These are phyloP conservation scores for Cebus imitator DNA, from an alignment of 2,113 vertebrate genomes.

Conservation along the genomic window DNA sequence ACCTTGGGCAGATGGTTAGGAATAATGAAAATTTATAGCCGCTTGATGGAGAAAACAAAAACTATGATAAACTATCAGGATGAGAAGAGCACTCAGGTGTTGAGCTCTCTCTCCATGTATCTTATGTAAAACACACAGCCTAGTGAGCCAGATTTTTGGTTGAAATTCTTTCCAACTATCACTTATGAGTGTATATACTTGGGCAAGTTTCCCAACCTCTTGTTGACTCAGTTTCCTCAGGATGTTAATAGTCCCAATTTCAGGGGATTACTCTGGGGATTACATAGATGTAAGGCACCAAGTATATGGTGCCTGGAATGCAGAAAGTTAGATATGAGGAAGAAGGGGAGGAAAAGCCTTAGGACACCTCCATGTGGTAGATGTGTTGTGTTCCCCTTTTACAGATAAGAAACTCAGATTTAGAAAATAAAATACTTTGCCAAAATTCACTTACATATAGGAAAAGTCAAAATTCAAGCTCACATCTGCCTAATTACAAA, in stretches of 20 bases:
- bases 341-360: background rate
- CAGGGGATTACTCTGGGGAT: background rate
- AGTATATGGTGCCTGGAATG: background rate
- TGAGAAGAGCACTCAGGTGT: background rate
- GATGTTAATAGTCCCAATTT: background rate
- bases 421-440: background rate
- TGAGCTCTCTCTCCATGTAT: background rate
- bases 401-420: background rate
- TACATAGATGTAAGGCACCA: background rate
- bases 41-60: background rate
- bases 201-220: background rate
- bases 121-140: background rate
- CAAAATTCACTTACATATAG: background rate
- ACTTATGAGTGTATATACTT: background rate
- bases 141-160: background rate
- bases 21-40: background rate
- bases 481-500: background rate
- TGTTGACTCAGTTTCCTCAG: background rate
- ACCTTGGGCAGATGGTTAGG: background rate
- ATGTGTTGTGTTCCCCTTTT: background rate
- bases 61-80: background rate
- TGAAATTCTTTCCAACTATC: background rate
- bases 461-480: background rate
- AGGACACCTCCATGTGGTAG: background rate
- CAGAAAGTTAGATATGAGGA: background rate